Conservation (phyloP, 2,113 vertebrate genomes). For the Solenodon paradoxus region DNA sequence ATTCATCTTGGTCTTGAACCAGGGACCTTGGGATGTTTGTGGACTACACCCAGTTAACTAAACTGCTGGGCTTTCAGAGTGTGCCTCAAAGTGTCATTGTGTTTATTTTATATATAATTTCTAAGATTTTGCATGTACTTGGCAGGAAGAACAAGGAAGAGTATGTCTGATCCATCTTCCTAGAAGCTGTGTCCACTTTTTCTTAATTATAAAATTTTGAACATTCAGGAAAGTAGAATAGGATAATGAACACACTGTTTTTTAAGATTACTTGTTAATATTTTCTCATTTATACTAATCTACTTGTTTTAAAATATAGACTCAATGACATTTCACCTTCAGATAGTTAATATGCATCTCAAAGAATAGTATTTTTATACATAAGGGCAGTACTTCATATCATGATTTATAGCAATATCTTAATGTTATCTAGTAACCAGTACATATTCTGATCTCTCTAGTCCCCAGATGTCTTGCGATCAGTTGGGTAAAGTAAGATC, state of each 20-base stretch:
- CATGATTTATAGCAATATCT: neutral
- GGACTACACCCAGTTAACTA: too few species aligned
- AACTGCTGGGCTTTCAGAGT: too few species aligned
- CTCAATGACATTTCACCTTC: neutral
- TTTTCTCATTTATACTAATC: neutral
- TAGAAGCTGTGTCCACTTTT: neutral
- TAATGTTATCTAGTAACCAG: neutral
- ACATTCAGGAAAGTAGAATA: neutral
- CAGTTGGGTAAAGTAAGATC: neutral
- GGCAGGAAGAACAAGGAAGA: neutral
- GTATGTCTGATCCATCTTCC: neutral
- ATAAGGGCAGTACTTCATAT: neutral
- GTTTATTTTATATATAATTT: neutral
- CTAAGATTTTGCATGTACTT: neutral
- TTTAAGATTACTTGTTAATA: neutral
- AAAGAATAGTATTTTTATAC: neutral
- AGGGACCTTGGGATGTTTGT: too few species aligned
- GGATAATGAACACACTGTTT: neutral
- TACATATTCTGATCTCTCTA: neutral
- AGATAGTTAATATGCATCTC: neutral
- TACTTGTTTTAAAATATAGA: constrained; percentile 1
- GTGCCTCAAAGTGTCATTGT: neutral
- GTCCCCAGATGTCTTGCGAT: neutral
- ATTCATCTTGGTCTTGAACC: too few species aligned
- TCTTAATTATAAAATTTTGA: neutral